A percentile compares a stretch with the other conserved stretches of the same genome.
These are phyloP conservation scores for Ploceus nigricollis DNA, from an alignment of 2,113 vertebrate species.

Conservation along the genomic window DNA sequence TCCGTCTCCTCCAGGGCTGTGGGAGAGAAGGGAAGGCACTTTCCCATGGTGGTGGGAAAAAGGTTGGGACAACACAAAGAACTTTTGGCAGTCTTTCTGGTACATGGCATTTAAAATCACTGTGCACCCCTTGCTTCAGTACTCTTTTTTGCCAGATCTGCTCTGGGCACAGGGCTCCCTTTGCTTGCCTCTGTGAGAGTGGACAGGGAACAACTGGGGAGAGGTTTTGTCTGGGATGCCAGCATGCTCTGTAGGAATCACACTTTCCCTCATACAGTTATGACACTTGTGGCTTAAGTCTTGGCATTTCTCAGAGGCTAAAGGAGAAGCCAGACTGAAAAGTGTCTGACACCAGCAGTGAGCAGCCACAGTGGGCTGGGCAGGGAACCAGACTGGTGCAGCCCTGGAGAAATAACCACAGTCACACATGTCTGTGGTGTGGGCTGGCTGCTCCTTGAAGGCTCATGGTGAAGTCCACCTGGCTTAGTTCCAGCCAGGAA, in stretches of 20 bases:
- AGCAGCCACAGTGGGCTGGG: neutral
- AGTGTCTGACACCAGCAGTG: neutral
- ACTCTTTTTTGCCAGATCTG: neutral
- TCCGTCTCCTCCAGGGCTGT: neutral
- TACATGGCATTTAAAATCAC: neutral
- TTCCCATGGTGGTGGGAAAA: neutral
- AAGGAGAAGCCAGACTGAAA: neutral
- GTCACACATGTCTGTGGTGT: no score
- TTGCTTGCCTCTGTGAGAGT: neutral
- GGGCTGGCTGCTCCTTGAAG: neutral
- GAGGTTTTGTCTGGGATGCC: neutral
- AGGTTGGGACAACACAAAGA: neutral
- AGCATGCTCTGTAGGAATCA: neutral
- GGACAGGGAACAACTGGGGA: neutral
- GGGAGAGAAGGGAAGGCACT: neutral
- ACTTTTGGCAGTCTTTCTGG: neutral
- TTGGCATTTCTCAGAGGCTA: neutral
- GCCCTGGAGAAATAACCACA: neutral
- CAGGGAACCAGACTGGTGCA: neutral
- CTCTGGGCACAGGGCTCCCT: neutral
- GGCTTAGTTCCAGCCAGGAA: neutral
- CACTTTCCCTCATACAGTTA: neutral
- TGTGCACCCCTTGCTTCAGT: neutral
- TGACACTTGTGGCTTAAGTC: neutral
- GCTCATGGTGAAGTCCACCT: neutral